Evolutionary conservation across 2,888 invertebrate genomes (phyloP), one percentile per base, ranked within the genome.

Genomic region (Zootermopsis nevadensis): DNA sequence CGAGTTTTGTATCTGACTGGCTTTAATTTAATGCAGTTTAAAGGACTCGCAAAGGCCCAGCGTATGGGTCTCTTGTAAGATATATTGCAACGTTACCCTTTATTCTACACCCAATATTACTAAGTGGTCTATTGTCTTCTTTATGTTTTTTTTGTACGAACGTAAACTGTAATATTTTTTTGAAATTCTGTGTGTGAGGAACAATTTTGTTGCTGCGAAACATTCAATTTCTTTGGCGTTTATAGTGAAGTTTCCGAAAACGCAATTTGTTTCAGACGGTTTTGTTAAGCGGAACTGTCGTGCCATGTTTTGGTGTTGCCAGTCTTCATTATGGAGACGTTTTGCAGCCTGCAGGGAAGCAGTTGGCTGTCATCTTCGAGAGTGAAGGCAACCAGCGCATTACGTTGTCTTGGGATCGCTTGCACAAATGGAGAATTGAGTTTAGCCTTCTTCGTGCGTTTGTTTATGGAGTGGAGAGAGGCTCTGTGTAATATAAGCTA

Each of bases 281-380:
- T 10, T 2, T 31, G 60, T 60, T 33, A 69, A 69, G 69, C 69
- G 33, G 15, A 22, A 33, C 22, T 69, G 69, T 69, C 69, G 69
- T 33, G 33, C 22, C 22, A 33, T 69, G 31, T 69, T 69, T 19
- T 69, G 69, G 69, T 22, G 33, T 4, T 19, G 69, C 19, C 69
- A 69, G 33, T 69, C 69, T 69, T 69, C 69, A 33, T 69, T 69
- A 69, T 33, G 33, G 31, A 30, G 8, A 69, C n/a, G 60, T 60
- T 60, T 60, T 60, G 60, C 60, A 60, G 60, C 60, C 60, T 60
- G 60, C 60, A 27, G 27, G 60, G 60, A 27, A n/a, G 30, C 24
- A 69, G 69, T 33, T 69, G 22, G 19, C 33, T 69, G 69, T 69
- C 69, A 69, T 10, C 30, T 30, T 33, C 0, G 8, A 7, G 33